Base-by-base conservation (phyloP, 2,888 invertebrate genomes). In the Laspeyria flexula region DNA sequence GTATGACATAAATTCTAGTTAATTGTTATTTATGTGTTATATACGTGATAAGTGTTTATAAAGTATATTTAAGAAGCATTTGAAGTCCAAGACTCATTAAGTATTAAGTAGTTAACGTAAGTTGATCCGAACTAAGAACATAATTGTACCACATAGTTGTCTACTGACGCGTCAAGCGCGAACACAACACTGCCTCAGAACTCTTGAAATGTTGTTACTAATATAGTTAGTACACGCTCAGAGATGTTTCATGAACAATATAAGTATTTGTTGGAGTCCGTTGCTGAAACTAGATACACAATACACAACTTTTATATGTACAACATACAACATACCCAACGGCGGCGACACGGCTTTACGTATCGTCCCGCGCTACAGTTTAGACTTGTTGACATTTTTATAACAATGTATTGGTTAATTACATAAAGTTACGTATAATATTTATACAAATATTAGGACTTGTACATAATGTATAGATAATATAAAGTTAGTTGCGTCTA, bases 401-500 rank as follows among this genome's bases (percentile, higher is more conserved):
- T 56, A 59, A 49, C 55, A 47, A 55, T 56, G 53, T 69, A 55
- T 51, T 39, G 13, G 46, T 41, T 47, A 55, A 37, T 41, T 45
- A 54, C 45, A 31, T 42, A 30, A 43, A 23, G 25, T 40, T 25
- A 25, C 29, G 46, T 27, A 25, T 48, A 55, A 31, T 49, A 35
- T 54, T 44, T 44, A 52, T 44, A 39, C 34, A 30, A 45, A 16
- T 10, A 54, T 48, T 45, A 56, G 51, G 35, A 33, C 33, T 40
- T 64, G 61, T 63, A 63, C 60, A 61, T 58, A 25, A 7, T 7
- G 64, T 39, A 44, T 39, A 52, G 46, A 42, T 41, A 12, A 11
- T 30, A 47, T 30, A 56, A 7, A 7, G 2, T 3, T 44, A 58
- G 52, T 64, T 47, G 59, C 73, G 71, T 73, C 72, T 83, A 78